Evolutionary conservation across 1,140 invertebrate genomes (phyloP), one percentile per base, ranked within the genome.

Genomic region (Tetranychus urticae): DNA sequence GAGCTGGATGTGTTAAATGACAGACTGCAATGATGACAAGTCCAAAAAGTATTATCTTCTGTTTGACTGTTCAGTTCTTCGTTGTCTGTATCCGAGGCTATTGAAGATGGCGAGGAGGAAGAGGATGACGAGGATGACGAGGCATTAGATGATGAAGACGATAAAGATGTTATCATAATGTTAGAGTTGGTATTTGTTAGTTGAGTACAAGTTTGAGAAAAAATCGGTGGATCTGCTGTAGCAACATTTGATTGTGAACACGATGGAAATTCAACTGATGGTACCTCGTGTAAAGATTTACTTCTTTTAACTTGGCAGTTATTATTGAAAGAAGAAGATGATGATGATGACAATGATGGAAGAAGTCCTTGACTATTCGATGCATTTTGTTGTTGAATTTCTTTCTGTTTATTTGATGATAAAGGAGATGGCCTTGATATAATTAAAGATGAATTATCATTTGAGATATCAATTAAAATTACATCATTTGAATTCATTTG

Each of bases 21-120:
- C 72, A 84, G 88, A 67, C 84, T 86, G 72, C 86, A 90, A 71
- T 86, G 82, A 61, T 78, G 76, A 74, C 86, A 90, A 56, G 83
- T 84, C 86, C 86, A 89, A 80, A 85, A 57, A 35, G 37, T 34
- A 1, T 14, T 42, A 13, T 39, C 34, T 7, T 59, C 58, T 10
- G 39, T 42, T 23, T 31, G 33, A 33, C 31, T 60, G 13, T 50
- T 48, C 3, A 10, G 46, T 6, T 60, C 50, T 60, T 60, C 42
- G 10, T 42, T 42, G 39, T 42, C 39, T 10, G 39, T 6, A 42
- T 42, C 39, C 5, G 39, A 42, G 5, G 39, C 10, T 42, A 10
- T 6, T 42, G 39, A 42, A 42, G 39, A 42, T 42, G 39, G 39
- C 10, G 39, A 42, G 5, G 39, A 42, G 39, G 39, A 42, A 42